Percentiles rank a stretch among this genome's conserved stretches.
Conservation (phyloP, 2,113 vertebrate species). For the Marcusenius ussheri region DNA sequence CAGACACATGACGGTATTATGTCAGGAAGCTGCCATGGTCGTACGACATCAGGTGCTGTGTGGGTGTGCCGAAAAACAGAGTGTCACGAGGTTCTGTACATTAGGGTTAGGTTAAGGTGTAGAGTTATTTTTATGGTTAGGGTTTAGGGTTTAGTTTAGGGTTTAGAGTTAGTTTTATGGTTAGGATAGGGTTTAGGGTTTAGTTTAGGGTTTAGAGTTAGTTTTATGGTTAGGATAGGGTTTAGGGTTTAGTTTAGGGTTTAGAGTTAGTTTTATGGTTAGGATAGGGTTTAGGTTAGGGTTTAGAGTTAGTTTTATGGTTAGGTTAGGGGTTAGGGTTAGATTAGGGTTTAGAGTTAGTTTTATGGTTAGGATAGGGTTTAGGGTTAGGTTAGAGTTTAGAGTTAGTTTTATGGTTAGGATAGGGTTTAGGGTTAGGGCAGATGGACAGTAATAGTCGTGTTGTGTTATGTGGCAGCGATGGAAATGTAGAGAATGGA, state of each 20-base stretch:
- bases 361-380: too few relatives aligned
- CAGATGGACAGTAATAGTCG: background rate
- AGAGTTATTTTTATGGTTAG: background rate
- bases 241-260: background rate
- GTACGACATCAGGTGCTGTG: background rate
- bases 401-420: background rate
- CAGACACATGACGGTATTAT: background rate
- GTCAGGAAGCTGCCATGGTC: background rate
- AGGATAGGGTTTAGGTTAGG: background rate
- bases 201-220: background rate
- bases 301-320: background rate
- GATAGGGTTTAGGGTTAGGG: background rate
- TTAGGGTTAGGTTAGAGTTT: background rate
- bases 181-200: background rate
- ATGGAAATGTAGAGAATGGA: background rate
- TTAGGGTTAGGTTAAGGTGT: background rate
- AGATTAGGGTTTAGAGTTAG: too few relatives aligned
- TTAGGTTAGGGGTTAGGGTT: background rate
- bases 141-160: background rate
- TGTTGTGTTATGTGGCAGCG: background rate
- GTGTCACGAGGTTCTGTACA: background rate
- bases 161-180: background rate
- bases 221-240: background rate
- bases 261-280: background rate
- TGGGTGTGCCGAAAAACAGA: background rate